Evolutionary conservation across 1,140 invertebrate species (phyloP).

Genomic region (Copidosoma floridanum): DNA sequence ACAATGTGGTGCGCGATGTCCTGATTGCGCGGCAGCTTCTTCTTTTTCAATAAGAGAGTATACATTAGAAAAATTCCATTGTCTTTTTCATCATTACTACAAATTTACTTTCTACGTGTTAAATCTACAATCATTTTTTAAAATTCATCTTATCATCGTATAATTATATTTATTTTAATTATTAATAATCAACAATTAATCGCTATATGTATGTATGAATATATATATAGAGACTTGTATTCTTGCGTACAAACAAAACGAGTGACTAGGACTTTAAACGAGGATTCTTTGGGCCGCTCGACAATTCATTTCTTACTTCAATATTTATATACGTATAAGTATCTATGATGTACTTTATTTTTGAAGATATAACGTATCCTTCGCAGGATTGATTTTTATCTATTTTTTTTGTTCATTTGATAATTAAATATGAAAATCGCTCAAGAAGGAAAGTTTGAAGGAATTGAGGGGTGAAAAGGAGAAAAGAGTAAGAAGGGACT

Average conservation of each 20-base stretch:
- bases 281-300: conserved; percentile 25
- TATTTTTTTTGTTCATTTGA: conserved; percentile 1
- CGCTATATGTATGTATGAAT: conserved; percentile 18
- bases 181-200: conserved; percentile 32
- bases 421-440: too few relatives aligned
- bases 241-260: conserved; percentile 26
- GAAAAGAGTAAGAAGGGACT: background rate
- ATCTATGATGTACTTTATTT: conserved; percentile 7
- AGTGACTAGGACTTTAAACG: conserved; percentile 29
- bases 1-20: conserved; percentile 24
- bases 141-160: conserved; percentile 18
- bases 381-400: conserved; percentile 1
- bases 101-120: conserved; percentile 25
- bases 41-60: conserved; percentile 14
- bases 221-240: conserved; percentile 1
- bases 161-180: conserved; percentile 29
- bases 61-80: conserved; percentile 26
- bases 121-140: conserved; percentile 26
- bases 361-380: conserved; percentile 4
- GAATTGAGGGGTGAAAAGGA: background rate
- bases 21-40: conserved; percentile 10
- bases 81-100: conserved; percentile 2
- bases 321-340: conserved; percentile 7
- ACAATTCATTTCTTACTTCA: conserved; percentile 13
- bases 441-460: background rate